A percentile compares a stretch with the other conserved stretches of the same genome.
These are phyloP conservation scores for Petrocephalus microphthalmus DNA, from an alignment of 2,113 vertebrate species.

Conservation along the genomic window DNA sequence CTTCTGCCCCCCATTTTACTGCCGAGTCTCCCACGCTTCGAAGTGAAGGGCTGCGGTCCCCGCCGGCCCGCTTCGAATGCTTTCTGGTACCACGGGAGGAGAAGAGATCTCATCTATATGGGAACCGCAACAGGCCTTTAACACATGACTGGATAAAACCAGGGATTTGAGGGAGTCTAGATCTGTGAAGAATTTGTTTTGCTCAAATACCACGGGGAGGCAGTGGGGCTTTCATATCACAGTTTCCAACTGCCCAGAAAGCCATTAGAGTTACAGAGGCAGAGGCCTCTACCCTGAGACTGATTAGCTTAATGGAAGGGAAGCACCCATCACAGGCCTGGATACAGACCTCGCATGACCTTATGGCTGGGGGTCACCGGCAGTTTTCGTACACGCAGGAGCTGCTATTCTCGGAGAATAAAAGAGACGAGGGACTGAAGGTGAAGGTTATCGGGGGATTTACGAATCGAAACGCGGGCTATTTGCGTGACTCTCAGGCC, in stretches of 20 bases:
- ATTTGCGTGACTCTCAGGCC: neutral
- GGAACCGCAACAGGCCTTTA: neutral
- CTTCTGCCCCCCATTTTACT: neutral
- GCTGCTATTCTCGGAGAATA: slow-evolving; percentile 4
- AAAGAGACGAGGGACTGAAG: neutral
- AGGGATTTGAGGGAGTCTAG: neutral
- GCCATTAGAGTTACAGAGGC: neutral
- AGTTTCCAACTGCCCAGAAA: neutral
- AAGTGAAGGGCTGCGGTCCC: neutral
- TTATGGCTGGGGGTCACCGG: neutral
- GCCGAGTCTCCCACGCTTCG: neutral
- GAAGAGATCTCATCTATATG: neutral
- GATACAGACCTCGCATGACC: neutral
- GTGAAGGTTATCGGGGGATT: slow-evolving; percentile 10
- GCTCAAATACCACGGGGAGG: neutral
- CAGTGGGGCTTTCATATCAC: neutral
- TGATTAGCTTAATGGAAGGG: neutral
- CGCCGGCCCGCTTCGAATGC: neutral
- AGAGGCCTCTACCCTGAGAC: no score
- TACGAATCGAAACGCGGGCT: neutral
- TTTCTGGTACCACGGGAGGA: neutral
- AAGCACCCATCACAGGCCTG: neutral
- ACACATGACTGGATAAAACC: neutral
- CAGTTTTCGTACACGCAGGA: neutral
- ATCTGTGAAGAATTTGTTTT: neutral